Base-by-base conservation (phyloP, 2,888 invertebrate genomes). In the Drosophila eohydei region DNA sequence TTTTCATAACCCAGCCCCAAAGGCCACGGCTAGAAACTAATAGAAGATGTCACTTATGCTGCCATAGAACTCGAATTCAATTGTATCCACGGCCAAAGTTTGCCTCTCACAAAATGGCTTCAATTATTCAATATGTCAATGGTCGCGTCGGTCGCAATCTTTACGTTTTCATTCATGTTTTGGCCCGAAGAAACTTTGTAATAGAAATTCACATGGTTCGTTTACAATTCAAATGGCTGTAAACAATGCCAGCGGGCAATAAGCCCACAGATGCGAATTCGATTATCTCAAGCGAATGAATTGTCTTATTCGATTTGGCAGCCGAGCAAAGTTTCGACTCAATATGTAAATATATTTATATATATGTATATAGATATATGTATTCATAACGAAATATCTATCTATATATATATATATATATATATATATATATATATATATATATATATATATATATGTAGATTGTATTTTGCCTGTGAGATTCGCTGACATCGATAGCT, bases 211-310 rank as follows among this genome's bases (percentile, higher is more conserved):
- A 69, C 78, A 77, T 72, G 81, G 65, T 77, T 77, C 69, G 73
- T 81, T 83, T 81, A 75, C 80, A 80, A 79, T 80, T 79, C 78
- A 82, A 66, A 74, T 75, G 61, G 60, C 77, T 81, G 88, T 81
- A 81, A 81, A 81, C 83, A 88, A 81, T 71, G 76, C 80, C 68
- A 52, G 50, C 50, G 72, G 74, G 77, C 68, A 82, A 62, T 69
- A 78, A 78, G 79, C 78, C 82, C 81, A 65, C 88, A 81, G 83
- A 86, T 80, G 78, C 68, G 71, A 64, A 84, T 84, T 88, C 86
- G 90, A 84, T 84, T 84, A 90, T 86, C 74, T 85, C 86, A 69
- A 88, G 74, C 80, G 89, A 88, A 83, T 88, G 90, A 72, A 90
- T 90, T 88, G 90, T 85, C 86, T 88, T 88, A 84, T 90, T 84